Conservation (phyloP, 2,797 vertebrate genomes). For the Cryptoprocta ferox region DNA sequence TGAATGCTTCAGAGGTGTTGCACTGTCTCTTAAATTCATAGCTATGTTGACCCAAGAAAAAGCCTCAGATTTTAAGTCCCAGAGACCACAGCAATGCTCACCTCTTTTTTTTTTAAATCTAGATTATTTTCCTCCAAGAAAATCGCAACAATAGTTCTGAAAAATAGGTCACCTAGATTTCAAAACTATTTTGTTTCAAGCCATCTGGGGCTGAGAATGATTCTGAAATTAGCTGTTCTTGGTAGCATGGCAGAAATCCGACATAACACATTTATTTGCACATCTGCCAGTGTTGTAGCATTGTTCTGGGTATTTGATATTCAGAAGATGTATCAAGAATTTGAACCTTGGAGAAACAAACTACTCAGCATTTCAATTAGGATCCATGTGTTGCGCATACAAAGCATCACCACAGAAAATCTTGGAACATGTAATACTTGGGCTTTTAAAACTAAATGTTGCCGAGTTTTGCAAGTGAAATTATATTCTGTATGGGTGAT, state of each 20-base stretch:
- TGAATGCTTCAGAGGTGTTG: neutral
- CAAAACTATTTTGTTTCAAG: slow-evolving; percentile 63
- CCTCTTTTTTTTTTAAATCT: slow-evolving; percentile 10
- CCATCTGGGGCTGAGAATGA: slow-evolving; percentile 55
- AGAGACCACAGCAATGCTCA: neutral
- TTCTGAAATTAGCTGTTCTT: slow-evolving; percentile 55
- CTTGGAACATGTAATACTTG: neutral
- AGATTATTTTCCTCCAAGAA: slow-evolving; percentile 37
- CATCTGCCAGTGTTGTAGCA: slow-evolving; percentile 23
- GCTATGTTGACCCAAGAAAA: neutral
- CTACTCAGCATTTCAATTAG: slow-evolving; percentile 74
- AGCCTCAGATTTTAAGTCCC: neutral
- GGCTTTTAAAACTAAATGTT: slow-evolving; percentile 51
- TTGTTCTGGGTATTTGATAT: slow-evolving; percentile 70
- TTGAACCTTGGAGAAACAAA: slow-evolving; percentile 69
- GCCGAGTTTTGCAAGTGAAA: neutral
- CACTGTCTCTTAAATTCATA: neutral
- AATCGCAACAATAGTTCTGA: slow-evolving; percentile 59
- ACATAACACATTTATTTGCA: slow-evolving; percentile 40
- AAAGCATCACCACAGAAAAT: slow-evolving; percentile 59
- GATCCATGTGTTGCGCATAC: slow-evolving; percentile 21
- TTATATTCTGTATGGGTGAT: neutral
- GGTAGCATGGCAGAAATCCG: slow-evolving; percentile 30
- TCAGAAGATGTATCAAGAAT: slow-evolving; percentile 69
- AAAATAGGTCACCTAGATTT: slow-evolving; percentile 81